Evolutionary conservation across 2,888 invertebrate species (phyloP).

Genomic region (Macrophya alboannulata): DNA sequence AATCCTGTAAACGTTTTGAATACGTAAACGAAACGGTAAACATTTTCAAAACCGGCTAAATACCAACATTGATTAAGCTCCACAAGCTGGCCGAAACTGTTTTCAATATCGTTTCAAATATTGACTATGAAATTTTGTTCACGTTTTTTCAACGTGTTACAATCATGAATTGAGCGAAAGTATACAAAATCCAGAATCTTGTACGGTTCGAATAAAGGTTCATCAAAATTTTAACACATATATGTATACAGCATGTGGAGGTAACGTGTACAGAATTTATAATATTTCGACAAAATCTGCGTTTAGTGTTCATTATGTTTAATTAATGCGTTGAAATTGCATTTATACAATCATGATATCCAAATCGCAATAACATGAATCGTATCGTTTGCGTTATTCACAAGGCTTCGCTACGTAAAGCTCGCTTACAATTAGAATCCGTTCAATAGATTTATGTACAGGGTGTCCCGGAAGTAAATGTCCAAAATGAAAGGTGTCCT

Average conservation of each 20-base stretch:
- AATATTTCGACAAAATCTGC: background rate
- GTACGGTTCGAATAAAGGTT: background rate
- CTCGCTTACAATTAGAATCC: constrained; percentile 15
- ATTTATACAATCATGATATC: background rate
- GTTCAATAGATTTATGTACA: background rate
- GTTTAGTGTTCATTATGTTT: background rate
- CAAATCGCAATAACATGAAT: background rate
- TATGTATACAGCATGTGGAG: too few relatives aligned
- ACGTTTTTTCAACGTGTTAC: background rate
- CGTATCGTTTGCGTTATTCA: background rate
- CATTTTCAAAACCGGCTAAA: constrained; percentile 28
- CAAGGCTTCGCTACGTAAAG: background rate
- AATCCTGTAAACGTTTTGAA: constrained; percentile 4
- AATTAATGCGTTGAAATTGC: background rate
- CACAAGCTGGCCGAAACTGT: background rate
- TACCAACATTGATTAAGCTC: constrained; percentile 17
- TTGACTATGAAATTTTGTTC: constrained; percentile 32
- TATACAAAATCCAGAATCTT: background rate
- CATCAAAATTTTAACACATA: background rate
- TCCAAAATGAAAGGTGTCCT: too few relatives aligned
- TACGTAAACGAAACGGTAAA: constrained; percentile 17
- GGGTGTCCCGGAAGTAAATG: too few relatives aligned
- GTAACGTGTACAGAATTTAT: background rate
- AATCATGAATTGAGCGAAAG: background rate
- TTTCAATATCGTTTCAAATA: constrained; percentile 23